phyloP scores from a whole-genome alignment of 2,888 invertebrate genomes.

The Stenchaetothrips biformis region DNA sequence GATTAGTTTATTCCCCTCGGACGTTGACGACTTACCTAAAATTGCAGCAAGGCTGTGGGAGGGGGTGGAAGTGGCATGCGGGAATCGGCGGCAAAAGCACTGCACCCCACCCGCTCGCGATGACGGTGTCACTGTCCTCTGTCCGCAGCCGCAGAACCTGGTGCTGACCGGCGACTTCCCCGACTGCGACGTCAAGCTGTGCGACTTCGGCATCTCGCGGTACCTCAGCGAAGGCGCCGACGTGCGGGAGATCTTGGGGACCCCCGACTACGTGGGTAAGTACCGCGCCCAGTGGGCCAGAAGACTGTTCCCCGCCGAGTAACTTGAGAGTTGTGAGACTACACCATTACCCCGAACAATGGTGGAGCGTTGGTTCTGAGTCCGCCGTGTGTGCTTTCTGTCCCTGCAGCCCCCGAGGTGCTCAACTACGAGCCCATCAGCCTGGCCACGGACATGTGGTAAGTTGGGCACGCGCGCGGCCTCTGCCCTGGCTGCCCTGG shows the following conservation, averaged over 20 bases:
- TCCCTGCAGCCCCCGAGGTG: conserved; percentile 77
- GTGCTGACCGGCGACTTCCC: conserved; percentile 57
- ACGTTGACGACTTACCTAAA: too few relatives aligned
- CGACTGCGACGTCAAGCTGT: conserved; percentile 56
- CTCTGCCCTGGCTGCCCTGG: not conserved
- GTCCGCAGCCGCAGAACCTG: conserved; percentile 60
- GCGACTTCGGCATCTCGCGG: conserved; percentile 60
- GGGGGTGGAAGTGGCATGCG: too few relatives aligned
- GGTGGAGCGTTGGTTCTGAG: not conserved
- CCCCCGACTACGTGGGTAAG: conserved; percentile 64
- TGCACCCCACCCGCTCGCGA: too few relatives aligned
- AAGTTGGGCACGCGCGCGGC: conserved; percentile 28
- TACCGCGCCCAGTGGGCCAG: conserved; percentile 29
- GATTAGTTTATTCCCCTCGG: not conserved
- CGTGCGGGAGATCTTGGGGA: conserved; percentile 61
- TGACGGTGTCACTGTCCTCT: not conserved
- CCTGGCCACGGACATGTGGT: conserved; percentile 92
- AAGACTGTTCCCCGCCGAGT: not conserved
- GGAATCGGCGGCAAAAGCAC: too few relatives aligned
- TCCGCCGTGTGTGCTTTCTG: conserved; percentile 27
- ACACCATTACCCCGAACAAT: too few relatives aligned
- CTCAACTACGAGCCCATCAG: conserved; percentile 92
- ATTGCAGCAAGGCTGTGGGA: too few relatives aligned
- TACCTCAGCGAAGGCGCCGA: conserved; percentile 57
- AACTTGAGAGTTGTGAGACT: not conserved